Conservation (phyloP, 2,797 vertebrate species). For the Diglossa cyanea region DNA sequence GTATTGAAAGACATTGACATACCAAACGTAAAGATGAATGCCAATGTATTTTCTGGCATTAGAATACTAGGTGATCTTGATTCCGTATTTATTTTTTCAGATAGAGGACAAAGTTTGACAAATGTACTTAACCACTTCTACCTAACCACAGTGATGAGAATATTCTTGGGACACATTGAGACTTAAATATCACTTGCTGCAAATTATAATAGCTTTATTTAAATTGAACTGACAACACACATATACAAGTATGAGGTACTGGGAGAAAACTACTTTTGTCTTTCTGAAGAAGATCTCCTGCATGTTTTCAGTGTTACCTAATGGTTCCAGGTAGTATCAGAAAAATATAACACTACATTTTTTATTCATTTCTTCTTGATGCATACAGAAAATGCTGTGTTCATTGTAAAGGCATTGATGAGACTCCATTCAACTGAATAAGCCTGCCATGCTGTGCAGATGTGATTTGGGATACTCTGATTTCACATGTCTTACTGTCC, state of each 20-base stretch:
- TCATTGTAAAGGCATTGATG: not conserved
- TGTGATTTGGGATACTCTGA: not conserved
- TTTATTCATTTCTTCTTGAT: not conserved
- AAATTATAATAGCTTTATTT: not conserved
- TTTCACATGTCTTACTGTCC: not conserved
- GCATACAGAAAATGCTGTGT: fast-evolving
- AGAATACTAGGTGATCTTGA: not conserved
- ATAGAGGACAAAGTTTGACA: not conserved
- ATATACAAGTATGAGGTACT: not conserved
- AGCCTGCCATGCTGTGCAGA: not conserved
- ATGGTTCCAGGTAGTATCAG: not conserved
- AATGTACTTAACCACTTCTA: not conserved
- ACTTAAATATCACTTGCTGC: not conserved
- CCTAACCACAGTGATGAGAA: not conserved
- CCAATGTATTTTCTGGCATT: not conserved
- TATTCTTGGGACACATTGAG: not conserved
- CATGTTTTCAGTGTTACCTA: not conserved
- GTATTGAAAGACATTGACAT: not conserved
- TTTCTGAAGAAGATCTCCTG: not conserved
- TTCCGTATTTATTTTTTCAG: not conserved
- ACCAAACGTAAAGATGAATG: not conserved
- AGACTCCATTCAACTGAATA: not conserved
- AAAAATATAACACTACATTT: not conserved
- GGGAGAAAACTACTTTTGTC: not conserved
- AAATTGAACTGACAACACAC: not conserved